Conservation (phyloP, 2,113 vertebrate species). For the Jaculus jaculus region DNA sequence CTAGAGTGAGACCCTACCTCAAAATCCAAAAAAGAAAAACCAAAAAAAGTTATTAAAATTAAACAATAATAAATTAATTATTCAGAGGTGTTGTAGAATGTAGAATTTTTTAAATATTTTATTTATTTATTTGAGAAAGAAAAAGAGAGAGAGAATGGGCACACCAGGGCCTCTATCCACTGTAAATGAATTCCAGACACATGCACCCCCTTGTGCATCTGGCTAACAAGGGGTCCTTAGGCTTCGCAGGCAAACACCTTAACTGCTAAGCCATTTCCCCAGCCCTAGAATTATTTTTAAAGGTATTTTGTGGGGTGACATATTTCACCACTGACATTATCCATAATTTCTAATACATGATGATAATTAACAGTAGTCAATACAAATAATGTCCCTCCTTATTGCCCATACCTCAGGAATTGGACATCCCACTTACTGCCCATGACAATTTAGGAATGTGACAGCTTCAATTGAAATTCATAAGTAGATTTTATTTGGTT, state of each 20-base stretch:
- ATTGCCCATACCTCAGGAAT: neutral
- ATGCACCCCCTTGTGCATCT: no score
- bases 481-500: neutral
- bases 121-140: no score
- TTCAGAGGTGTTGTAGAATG: constrained; percentile 1
- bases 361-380: neutral
- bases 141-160: no score
- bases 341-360: neutral
- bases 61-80: neutral
- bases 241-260: no score
- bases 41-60: no score
- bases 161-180: no score
- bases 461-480: constrained; percentile 16
- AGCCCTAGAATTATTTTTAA: neutral
- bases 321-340: neutral
- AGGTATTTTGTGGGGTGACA: neutral
- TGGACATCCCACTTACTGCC: neutral
- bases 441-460: neutral
- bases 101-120: neutral
- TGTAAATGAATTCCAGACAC: no score
- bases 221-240: no score
- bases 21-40: no score
- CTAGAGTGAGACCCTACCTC: no score
- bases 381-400: neutral
- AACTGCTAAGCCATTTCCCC: no score